phyloP scores from a whole-genome alignment of 1,140 invertebrate species.

The Drosophila prosaltans region DNA sequence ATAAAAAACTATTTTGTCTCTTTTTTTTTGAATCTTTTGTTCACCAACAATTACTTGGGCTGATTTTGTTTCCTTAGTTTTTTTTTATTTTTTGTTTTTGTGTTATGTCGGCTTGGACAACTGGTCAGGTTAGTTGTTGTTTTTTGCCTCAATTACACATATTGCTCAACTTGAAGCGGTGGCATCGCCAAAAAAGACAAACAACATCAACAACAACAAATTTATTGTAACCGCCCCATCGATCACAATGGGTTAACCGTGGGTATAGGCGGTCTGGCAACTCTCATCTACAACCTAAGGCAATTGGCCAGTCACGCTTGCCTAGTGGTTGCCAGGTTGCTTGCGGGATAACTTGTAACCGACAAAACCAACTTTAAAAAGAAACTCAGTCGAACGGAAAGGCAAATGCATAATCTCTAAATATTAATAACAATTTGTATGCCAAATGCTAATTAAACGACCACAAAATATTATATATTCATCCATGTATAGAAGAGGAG shows the following conservation, averaged over 20 bases:
- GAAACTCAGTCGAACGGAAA: conserved; percentile 48
- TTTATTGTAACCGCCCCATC: conserved; percentile 10
- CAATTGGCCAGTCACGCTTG: conserved; percentile 61
- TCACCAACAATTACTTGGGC: conserved; percentile 25
- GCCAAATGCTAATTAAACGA: conserved; percentile 35
- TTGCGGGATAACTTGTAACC: conserved; percentile 27
- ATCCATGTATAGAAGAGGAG: conserved; percentile 1
- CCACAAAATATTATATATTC: conserved; percentile 26
- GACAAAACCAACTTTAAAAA: conserved; percentile 41
- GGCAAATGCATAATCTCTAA: conserved; percentile 48
- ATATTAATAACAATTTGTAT: conserved; percentile 50
- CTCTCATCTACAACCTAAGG: conserved; percentile 16
- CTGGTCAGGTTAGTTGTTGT: conserved; percentile 24
- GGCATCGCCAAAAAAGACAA: conserved; percentile 11
- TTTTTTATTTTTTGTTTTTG: too few species aligned
- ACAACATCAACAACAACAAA: conserved; percentile 2
- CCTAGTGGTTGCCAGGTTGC: conserved; percentile 1
- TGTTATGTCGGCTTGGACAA: conserved; percentile 34
- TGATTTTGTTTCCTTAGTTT: conserved; percentile 1
- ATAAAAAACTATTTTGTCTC: conserved; percentile 28
- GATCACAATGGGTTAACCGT: conserved; percentile 11
- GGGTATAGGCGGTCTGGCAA: conserved; percentile 29
- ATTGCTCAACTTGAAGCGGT: conserved; percentile 42
- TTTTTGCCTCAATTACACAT: conserved; percentile 43
- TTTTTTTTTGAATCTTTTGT: conserved; percentile 39